These are phyloP conservation scores for Lamproptera curius DNA, from an alignment of 2,888 invertebrate genomes.

Conservation along the genomic window DNA sequence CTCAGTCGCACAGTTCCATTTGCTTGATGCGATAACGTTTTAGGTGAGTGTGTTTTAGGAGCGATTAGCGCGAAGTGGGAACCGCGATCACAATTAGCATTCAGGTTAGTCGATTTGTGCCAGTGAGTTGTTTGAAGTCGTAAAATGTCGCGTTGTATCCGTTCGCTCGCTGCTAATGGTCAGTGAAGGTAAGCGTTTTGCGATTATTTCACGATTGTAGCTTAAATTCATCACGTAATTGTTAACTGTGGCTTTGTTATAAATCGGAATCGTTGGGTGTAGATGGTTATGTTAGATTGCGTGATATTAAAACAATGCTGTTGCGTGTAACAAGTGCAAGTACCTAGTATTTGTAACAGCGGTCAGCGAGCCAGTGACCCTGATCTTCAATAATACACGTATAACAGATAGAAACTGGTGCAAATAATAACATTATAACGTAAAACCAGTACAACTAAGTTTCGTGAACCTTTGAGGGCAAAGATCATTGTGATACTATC, in stretches of 20 bases:
- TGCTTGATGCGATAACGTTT: conserved; percentile 73
- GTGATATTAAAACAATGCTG: too few relatives aligned
- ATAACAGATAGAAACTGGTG: conserved; percentile 12
- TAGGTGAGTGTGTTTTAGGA: conserved; percentile 64
- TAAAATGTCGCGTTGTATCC: conserved; percentile 9
- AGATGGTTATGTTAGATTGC: too few relatives aligned
- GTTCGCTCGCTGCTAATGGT: conserved; percentile 2
- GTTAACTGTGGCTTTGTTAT: too few relatives aligned
- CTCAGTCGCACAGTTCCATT: conserved; percentile 54
- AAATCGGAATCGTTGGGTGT: too few relatives aligned
- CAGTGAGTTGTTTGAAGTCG: conserved; percentile 22
- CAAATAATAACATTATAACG: conserved; percentile 13
- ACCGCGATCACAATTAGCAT: conserved; percentile 35
- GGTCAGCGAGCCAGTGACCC: background rate
- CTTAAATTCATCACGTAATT: too few relatives aligned
- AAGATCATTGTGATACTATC: conserved; percentile 6
- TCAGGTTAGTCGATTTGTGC: conserved; percentile 22
- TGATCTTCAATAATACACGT: conserved; percentile 3
- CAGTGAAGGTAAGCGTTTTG: conserved; percentile 16
- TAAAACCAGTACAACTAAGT: conserved; percentile 15
- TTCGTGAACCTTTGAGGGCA: conserved; percentile 11
- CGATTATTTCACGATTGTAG: too few relatives aligned
- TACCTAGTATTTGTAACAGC: too few relatives aligned
- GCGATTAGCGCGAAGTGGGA: conserved; percentile 49
- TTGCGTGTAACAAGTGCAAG: too few relatives aligned